Evolutionary conservation across 2,888 invertebrate genomes (phyloP), one percentile per base, ranked within the genome.

Genomic region (Pantelozetes paolii): DNA sequence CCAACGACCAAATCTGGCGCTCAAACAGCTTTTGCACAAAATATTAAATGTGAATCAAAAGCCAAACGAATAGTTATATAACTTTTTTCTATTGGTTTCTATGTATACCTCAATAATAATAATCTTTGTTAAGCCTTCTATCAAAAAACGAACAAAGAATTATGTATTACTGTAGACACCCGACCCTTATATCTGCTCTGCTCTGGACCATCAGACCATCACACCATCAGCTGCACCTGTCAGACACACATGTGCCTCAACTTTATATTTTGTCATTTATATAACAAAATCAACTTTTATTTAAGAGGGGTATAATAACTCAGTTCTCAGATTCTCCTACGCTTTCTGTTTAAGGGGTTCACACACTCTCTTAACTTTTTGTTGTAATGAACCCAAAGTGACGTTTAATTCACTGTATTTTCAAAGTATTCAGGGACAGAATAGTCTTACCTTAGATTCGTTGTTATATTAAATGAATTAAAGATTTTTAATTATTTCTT

Each of bases 161-260:
- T 62, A 62, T 32, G 32, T 62, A 26, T 30, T 62, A n/a, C n/a
- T n/a, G n/a, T 62, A 6, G 32, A 32, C 18, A 32, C 62, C 32
- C n/a, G 18, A n/a, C 30, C 28, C 26, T 62, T 1, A 32, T 32
- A 62, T 62, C 32, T 13, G n/a, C 13, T n/a, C 30, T 40, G 54
- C 28, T 40, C n/a, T n/a, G n/a, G n/a, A n/a, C n/a, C n/a, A n/a
- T n/a, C n/a, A n/a, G n/a, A n/a, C n/a, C n/a, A n/a, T n/a, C n/a
- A n/a, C n/a, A n/a, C 71, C 71, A 71, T 71, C 57, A 59, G 59
- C 13, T 45, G 71, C 71, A 71, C 71, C 71, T 71, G 71, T 71
- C 71, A 71, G 71, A 71, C 62, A 62, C 71, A 71, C 62, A 64
- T 71, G 71, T 71, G 71, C 62, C 50, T 54, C 30, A 11, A 62